These are phyloP conservation scores for Cosmorhoe ocellata DNA, from an alignment of 2,888 invertebrate genomes.

Conservation along the genomic window DNA sequence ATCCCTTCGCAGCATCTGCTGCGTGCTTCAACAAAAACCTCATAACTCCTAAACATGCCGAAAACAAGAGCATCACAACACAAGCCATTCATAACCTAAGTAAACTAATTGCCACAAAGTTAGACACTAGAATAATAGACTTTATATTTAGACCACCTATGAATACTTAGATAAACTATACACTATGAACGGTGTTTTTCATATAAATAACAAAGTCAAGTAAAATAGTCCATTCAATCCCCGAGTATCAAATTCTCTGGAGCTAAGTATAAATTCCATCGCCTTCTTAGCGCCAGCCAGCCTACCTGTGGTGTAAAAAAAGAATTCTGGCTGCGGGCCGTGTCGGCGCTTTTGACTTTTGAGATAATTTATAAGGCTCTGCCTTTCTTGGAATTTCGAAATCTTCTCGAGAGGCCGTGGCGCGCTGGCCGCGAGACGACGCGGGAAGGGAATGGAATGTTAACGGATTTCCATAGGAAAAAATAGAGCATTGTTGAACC, in stretches of 20 bases:
- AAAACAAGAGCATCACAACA: no score
- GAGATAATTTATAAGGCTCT: constrained; percentile 82
- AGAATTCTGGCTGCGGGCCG: constrained; percentile 75
- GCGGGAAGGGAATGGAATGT: constrained; percentile 75
- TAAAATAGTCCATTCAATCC: background rate
- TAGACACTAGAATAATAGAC: no score
- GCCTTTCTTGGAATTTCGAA: constrained; percentile 82
- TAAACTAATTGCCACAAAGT: no score
- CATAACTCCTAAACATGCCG: no score
- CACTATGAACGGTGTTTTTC: no score
- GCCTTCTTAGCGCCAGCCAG: constrained; percentile 78
- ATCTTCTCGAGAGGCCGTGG: constrained; percentile 70
- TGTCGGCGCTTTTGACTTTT: constrained; percentile 82
- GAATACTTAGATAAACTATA: no score
- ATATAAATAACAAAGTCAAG: no score
- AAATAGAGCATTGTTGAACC: constrained; percentile 67
- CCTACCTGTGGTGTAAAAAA: constrained; percentile 80
- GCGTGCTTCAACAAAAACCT: no score
- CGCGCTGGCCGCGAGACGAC: constrained; percentile 43
- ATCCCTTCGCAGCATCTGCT: no score
- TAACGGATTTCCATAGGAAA: constrained; percentile 76
- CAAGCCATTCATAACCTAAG: no score
- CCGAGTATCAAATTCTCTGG: constrained; percentile 50
- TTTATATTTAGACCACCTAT: no score
- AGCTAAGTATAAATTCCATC: constrained; percentile 69